Evolutionary conservation across 2,113 vertebrate genomes (phyloP).

Genomic region (Peucedramus taeniatus): DNA sequence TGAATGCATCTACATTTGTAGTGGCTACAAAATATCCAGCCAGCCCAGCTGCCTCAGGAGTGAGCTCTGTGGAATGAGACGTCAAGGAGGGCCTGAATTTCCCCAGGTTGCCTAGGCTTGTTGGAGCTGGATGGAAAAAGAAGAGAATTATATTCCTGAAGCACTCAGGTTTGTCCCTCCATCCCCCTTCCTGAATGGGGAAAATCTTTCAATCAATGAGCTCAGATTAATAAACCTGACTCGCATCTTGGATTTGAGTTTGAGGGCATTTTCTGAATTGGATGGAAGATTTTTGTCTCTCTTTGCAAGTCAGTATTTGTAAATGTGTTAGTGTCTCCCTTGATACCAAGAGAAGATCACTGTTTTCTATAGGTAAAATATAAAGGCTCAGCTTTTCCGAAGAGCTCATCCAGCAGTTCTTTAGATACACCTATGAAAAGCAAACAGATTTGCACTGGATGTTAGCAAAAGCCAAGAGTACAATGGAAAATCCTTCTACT

Average conservation of each 20-base stretch:
- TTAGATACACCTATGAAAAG: neutral
- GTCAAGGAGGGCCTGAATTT: neutral
- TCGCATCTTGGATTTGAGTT: neutral
- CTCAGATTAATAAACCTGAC: neutral
- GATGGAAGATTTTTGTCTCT: neutral
- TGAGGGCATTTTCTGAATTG: neutral
- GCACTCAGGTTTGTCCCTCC: neutral
- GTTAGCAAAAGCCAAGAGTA: neutral
- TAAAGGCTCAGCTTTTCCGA: neutral
- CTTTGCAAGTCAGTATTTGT: neutral
- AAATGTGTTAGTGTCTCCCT: neutral
- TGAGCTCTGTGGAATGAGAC: neutral
- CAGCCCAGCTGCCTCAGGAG: neutral
- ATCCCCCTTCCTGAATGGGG: neutral
- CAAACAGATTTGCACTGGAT: neutral
- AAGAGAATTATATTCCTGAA: neutral
- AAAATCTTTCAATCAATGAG: neutral
- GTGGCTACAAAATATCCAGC: neutral
- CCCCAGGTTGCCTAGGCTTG: neutral
- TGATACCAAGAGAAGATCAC: neutral
- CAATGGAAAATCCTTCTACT: neutral
- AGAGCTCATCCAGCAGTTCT: neutral
- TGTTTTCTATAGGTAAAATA: neutral
- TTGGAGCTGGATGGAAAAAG: neutral
- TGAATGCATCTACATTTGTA: accelerated